Evolutionary conservation across 2,797 vertebrate genomes (phyloP), one percentile per base, ranked within the genome.

Genomic region (Fratercula arctica): DNA sequence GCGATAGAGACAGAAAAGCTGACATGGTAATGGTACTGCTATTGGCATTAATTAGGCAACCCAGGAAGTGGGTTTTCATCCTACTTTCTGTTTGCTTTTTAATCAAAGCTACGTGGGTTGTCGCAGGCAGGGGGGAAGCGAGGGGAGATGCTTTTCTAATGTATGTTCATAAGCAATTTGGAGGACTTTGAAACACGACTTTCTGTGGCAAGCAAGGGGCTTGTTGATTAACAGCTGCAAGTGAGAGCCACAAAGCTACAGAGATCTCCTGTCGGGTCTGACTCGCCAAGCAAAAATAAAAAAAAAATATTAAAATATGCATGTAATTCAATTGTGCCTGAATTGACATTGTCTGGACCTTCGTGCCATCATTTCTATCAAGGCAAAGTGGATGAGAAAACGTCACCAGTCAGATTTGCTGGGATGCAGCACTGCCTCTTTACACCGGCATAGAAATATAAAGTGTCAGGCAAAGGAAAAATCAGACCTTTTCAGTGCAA

Each of bases 51-150:
- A 85, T 88, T 28, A 83, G 41, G 23, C 39, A 87, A 35, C 59
- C 33, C 21, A 2, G 59, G 64, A 89, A 89, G 59, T 12, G 73
- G 39, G 11, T 25, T 79, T 68, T 80, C 73, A 43, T 68, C 73
- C 69, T 48, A 60, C 16, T 85, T 90, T 81, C 74, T 89, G 33
- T 80, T 89, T 87, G 73, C 74, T 64, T 64, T 77, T 73, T 68
- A 87, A 89, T 80, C 87, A 72, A 57, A 93, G 59, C 84, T 70
- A 4, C 20, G 72, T 19, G 74, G 45, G 64, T 28, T 85, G 80
- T 75, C 8, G 2, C 37, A 51, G 72, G 33, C 77, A 37, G 43
- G 68, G 41, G 72, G 77, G 26, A 60, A 48, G 37, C 1, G 12
- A 81, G 77, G 50, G 41, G 13, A 56, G 60, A 35, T 73, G 85